Evolutionary conservation across 2,113 vertebrate species (phyloP), one percentile per base, ranked within the genome.

Genomic region (Mobula birostris): DNA sequence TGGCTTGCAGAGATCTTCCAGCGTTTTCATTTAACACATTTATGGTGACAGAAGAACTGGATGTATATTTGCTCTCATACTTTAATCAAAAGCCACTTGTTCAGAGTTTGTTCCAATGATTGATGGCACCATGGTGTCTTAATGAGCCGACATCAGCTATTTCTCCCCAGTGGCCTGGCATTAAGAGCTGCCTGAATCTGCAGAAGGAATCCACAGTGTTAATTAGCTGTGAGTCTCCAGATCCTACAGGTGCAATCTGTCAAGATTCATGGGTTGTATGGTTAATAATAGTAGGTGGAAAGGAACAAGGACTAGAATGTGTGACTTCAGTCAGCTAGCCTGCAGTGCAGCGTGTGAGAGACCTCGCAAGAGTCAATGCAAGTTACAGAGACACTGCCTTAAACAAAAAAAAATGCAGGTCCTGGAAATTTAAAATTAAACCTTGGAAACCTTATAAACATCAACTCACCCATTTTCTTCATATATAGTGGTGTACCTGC

Each of bases 141-240:
- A 85, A 58, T 29, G 24, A 58, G 48, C 48, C 2, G 56, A 58
- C n/a, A 27, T 85, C 82, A 85, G 82, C 21, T 8, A 85, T 85
- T 85, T 29, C 24, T 61, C 82, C 82, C 48, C 9, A 58, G 48
- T 61, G 82, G 24, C 56, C 82, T 85, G 80, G 48, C 48, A 83
- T 83, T 83, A 21, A 58, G 40, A 24, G 19, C 80, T 83, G 40
- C 21, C 80, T 19, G 80, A 17, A 24, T 83, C 80, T 27, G 24
- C 48, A 85, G 48, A 21, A 85, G 48, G 48, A 58, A 85, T 58
- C 48, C 56, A 29, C 27, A 11, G 82, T 85, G 24, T 85, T 85
- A 85, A 85, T 85, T 85, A 85, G 48, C 82, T 85, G 48, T 9
- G 56, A 85, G 9, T 85, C 82, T 85, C 79, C 56, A 85, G 56